These are phyloP conservation scores for Helleia helle DNA, from an alignment of 2,888 invertebrate genomes.

Conservation along the genomic window DNA sequence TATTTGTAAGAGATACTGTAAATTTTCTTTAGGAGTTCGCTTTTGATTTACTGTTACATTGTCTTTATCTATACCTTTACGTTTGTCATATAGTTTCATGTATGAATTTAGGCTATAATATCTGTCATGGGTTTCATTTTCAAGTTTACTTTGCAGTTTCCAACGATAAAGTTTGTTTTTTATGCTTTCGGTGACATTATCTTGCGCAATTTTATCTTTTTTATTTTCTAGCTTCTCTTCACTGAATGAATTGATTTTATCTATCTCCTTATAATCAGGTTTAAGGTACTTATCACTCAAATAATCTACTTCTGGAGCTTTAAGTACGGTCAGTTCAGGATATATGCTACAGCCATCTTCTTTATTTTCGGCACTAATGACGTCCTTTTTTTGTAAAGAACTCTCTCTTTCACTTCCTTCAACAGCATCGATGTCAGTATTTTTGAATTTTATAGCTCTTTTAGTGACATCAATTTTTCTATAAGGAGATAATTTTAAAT, in stretches of 20 bases:
- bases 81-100: neutral
- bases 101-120: neutral
- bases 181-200: no score
- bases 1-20: constrained; percentile 72
- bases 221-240: neutral
- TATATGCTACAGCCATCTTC: constrained; percentile 22
- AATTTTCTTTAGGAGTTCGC: constrained; percentile 67
- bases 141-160: neutral
- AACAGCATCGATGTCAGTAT: constrained; percentile 21
- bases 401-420: constrained; percentile 21
- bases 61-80: no score
- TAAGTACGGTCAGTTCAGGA: constrained; percentile 29
- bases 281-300: neutral
- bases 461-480: constrained; percentile 40
- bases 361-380: constrained; percentile 7
- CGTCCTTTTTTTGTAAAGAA: constrained; percentile 16
- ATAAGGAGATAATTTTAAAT: constrained; percentile 53
- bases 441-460: constrained; percentile 47
- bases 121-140: neutral
- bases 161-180: no score
- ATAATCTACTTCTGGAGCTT: neutral
- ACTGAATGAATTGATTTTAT: neutral
- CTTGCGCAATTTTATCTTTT: constrained; percentile 24
- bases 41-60: no score
- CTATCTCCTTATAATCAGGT: no score